Conservation (phyloP, 2,888 invertebrate species). For the Himalopsyche kuldschensis region DNA sequence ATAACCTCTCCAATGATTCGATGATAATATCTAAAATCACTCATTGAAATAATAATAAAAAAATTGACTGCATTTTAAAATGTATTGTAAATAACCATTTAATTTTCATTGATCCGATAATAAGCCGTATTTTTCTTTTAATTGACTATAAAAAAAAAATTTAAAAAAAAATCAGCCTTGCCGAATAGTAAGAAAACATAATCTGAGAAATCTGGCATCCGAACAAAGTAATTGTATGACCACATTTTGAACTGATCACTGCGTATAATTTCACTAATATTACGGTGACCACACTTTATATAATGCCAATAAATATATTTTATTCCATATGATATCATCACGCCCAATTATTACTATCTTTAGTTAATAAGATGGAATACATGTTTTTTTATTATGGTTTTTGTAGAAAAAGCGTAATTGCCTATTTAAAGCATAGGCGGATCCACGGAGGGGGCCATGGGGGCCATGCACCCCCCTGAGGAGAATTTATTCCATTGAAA, state of each 20-base stretch:
- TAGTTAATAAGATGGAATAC: too few species aligned
- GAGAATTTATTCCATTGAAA: too few species aligned
- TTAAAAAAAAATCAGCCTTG: neutral
- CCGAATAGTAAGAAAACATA: neutral
- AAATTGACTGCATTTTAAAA: neutral
- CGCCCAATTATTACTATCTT: too few species aligned
- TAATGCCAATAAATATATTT: neutral
- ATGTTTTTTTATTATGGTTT: too few species aligned
- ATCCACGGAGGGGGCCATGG: too few species aligned
- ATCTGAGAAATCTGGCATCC: neutral
- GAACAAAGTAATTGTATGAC: constrained; percentile 13
- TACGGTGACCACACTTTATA: neutral
- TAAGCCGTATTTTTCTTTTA: neutral
- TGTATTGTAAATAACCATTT: neutral
- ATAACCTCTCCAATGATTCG: neutral
- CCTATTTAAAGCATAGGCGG: too few species aligned
- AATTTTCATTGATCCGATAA: neutral
- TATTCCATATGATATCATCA: too few species aligned
- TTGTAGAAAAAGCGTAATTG: too few species aligned
- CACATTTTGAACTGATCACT: constrained; percentile 1
- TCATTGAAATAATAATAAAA: neutral
- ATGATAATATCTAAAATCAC: neutral
- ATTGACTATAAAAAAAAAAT: neutral
- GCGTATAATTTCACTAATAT: constrained; percentile 15
- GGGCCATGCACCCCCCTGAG: too few species aligned